Conservation (phyloP, 2,888 invertebrate genomes). For the Ormia ochracea region DNA sequence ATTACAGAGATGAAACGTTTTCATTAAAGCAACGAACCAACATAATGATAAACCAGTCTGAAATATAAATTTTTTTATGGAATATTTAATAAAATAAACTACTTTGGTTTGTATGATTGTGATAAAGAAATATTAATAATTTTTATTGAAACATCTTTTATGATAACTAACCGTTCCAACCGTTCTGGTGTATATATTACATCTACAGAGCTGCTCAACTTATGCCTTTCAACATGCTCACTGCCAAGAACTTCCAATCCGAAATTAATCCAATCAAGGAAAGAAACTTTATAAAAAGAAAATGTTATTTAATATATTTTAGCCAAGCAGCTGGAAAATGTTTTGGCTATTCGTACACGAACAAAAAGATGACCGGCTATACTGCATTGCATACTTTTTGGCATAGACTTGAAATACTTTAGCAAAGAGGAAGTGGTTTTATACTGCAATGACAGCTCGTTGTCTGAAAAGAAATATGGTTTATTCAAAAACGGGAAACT, state of each 20-base stretch:
- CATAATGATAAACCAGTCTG: too few species aligned
- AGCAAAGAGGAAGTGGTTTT: constrained; percentile 7
- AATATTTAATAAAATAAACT: too few species aligned
- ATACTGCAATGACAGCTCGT: constrained; percentile 60
- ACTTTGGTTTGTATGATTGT: too few species aligned
- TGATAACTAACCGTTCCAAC: too few species aligned
- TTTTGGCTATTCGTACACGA: background rate
- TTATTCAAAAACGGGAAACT: constrained; percentile 47
- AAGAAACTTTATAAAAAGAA: background rate
- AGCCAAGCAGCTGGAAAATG: background rate
- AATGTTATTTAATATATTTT: constrained; percentile 2
- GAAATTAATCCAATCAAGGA: background rate
- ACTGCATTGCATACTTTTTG: constrained; percentile 62
- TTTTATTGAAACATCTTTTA: too few species aligned
- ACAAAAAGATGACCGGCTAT: constrained; percentile 40
- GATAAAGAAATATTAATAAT: too few species aligned
- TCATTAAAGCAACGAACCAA: too few species aligned
- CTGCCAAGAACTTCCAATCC: background rate
- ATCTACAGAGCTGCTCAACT: too few species aligned
- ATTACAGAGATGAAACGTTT: too few species aligned
- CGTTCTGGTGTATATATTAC: too few species aligned
- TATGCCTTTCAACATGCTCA: background rate
- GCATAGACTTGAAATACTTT: constrained; percentile 14
- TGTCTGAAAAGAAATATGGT: constrained; percentile 40
- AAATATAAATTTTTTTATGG: too few species aligned